These are phyloP conservation scores for Micromussa lordhowensis DNA, from an alignment of 92 coral and sea anemone genomes.

Conservation along the genomic window DNA sequence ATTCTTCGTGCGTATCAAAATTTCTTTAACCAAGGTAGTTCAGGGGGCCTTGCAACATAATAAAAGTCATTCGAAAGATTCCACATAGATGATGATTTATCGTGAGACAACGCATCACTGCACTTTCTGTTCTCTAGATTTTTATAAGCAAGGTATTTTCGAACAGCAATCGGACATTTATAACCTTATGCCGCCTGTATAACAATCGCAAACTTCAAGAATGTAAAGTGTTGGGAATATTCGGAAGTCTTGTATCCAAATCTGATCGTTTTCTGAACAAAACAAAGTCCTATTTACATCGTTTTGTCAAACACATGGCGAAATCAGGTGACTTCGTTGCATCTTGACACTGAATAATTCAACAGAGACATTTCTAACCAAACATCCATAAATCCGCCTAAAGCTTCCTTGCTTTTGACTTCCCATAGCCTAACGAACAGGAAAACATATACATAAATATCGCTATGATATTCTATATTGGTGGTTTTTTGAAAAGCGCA, in stretches of 20 bases:
- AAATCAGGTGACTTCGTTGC: slow-evolving; percentile 51
- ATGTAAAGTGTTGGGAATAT: neutral
- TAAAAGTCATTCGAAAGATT: slow-evolving; percentile 5
- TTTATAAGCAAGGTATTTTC: neutral
- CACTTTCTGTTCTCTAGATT: neutral
- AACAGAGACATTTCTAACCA: slow-evolving; percentile 54
- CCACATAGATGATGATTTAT: neutral
- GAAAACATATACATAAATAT: slow-evolving; percentile 5
- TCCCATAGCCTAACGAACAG: neutral
- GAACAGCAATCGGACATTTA: neutral
- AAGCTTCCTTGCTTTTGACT: slow-evolving; percentile 1
- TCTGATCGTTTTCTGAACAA: neutral
- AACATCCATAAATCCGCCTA: slow-evolving; percentile 52
- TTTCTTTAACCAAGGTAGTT: neutral
- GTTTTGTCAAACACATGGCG: slow-evolving; percentile 61
- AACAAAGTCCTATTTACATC: slow-evolving; percentile 25
- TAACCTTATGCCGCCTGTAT: neutral
- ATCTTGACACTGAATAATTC: slow-evolving; percentile 64
- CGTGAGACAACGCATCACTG: neutral
- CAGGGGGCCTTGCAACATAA: too few relatives aligned
- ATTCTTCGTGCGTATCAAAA: slow-evolving; percentile 8
- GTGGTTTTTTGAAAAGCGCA: neutral
- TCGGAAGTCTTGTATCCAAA: neutral
- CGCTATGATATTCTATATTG: slow-evolving; percentile 1
- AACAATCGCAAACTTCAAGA: neutral